Percentiles rank a stretch among this genome's conserved stretches.
These are phyloP conservation scores for Stigmatopora nigra DNA, from an alignment of 2,113 vertebrate species.

Conservation along the genomic window DNA sequence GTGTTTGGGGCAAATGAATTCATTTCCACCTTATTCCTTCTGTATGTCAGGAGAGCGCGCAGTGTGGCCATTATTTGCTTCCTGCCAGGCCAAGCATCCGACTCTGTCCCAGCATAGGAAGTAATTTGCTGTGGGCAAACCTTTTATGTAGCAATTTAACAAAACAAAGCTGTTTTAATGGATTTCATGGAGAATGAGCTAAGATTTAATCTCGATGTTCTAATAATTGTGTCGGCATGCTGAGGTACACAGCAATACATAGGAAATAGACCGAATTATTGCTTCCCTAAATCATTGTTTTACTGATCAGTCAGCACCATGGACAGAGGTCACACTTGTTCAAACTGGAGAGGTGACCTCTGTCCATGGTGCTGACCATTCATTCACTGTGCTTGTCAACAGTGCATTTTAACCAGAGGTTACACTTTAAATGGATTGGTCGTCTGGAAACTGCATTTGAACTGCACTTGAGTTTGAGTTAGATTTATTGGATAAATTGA, in stretches of 20 bases:
- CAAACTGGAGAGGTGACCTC: too few relatives aligned
- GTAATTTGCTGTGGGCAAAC: conserved; percentile 19
- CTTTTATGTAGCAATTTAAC: conserved; percentile 4
- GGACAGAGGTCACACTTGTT: too few relatives aligned
- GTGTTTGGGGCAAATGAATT: conserved; percentile 34
- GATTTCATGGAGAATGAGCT: background rate
- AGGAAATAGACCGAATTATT: too few relatives aligned
- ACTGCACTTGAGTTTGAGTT: too few relatives aligned
- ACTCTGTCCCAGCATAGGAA: conserved; percentile 24
- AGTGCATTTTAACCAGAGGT: too few relatives aligned
- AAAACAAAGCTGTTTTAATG: background rate
- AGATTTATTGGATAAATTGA: too few relatives aligned
- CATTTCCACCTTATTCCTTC: conserved; percentile 32
- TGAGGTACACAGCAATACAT: background rate
- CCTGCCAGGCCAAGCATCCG: conserved; percentile 32
- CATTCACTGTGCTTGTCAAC: too few relatives aligned
- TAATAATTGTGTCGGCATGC: background rate
- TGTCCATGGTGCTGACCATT: too few relatives aligned
- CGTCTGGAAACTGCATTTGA: too few relatives aligned
- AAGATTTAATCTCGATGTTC: background rate
- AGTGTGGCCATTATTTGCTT: conserved; percentile 42
- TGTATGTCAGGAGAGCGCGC: conserved; percentile 25
- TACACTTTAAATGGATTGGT: too few relatives aligned
- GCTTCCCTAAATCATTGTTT: too few relatives aligned
- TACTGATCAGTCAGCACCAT: too few relatives aligned